Evolutionary conservation across 2,113 vertebrate genomes (phyloP).

Genomic region (Amblyopsis rosae): DNA sequence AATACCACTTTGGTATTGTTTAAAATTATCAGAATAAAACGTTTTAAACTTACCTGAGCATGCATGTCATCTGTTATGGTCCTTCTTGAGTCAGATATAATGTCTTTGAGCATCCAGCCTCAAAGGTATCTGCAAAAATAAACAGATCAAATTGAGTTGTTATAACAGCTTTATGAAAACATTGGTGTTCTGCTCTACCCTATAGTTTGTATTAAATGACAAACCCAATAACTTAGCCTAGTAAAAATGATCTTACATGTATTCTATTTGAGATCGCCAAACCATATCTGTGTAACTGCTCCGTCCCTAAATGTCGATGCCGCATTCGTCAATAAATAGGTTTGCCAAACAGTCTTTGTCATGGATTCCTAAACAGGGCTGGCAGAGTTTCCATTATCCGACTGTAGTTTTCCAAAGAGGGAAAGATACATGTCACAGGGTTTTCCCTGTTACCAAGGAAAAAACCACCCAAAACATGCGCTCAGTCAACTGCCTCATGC

Average conservation of each 20-base stretch:
- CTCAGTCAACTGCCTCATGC: constrained; percentile 35
- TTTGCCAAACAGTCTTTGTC: neutral
- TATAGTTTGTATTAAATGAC: no score
- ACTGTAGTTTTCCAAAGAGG: constrained; percentile 38
- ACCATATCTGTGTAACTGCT: neutral
- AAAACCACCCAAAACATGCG: constrained; percentile 58
- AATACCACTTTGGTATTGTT: neutral
- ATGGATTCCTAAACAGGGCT: constrained; percentile 30
- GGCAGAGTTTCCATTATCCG: constrained; percentile 53
- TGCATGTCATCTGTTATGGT: constrained; percentile 73
- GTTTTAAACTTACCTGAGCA: constrained; percentile 70
- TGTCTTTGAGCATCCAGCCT: constrained; percentile 25
- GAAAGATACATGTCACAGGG: constrained; percentile 51
- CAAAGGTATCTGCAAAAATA: constrained; percentile 45
- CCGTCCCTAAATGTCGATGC: neutral
- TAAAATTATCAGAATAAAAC: neutral
- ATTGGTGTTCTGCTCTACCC: neutral
- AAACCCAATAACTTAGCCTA: neutral
- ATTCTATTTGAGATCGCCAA: neutral
- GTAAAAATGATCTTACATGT: neutral
- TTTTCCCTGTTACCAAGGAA: constrained; percentile 56
- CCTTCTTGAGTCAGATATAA: constrained; percentile 36
- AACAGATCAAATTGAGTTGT: neutral
- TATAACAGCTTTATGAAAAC: neutral
- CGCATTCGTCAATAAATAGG: neutral